Percentiles rank a stretch among this genome's conserved stretches.
phyloP scores from a whole-genome alignment of 2,888 invertebrate genomes.

The Netelia inedita region DNA sequence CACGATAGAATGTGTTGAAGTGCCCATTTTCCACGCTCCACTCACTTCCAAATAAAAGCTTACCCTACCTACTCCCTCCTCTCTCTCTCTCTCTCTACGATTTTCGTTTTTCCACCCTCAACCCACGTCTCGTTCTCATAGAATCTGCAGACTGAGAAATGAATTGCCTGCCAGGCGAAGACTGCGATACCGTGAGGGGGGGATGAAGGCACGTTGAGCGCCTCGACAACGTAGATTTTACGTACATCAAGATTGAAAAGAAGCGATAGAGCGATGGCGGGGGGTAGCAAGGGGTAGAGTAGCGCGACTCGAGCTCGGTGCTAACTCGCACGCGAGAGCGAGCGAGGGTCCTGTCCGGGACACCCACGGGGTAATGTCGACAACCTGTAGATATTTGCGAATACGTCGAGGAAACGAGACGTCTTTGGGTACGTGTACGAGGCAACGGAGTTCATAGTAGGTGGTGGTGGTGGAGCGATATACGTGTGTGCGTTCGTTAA shows the following conservation, averaged over 20 bases:
- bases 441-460: not conserved
- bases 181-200: slow-evolving; percentile 31
- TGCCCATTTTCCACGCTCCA: not conserved
- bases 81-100: not conserved
- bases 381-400: slow-evolving; percentile 73
- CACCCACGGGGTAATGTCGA: slow-evolving; percentile 61
- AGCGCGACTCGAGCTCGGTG: slow-evolving; percentile 27
- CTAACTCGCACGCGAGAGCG: slow-evolving; percentile 35
- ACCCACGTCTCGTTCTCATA: slow-evolving; percentile 36
- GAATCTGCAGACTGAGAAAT: slow-evolving; percentile 62
- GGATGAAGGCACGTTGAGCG: slow-evolving; percentile 23
- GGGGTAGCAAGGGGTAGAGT: not conserved
- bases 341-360: slow-evolving; percentile 32
- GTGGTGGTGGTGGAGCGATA: not conserved
- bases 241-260: slow-evolving; percentile 29
- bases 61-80: not conserved
- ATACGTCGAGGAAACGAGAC: slow-evolving; percentile 62
- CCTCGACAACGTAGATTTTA: slow-evolving; percentile 45
- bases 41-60: not conserved
- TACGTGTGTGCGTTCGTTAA: slow-evolving; percentile 47
- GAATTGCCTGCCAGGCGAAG: slow-evolving; percentile 67
- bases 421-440: slow-evolving; percentile 11
- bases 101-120: not conserved
- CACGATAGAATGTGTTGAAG: not conserved
- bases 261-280: slow-evolving; percentile 21